Conservation (phyloP, 2,888 invertebrate species). For the Ceramica pisi region DNA sequence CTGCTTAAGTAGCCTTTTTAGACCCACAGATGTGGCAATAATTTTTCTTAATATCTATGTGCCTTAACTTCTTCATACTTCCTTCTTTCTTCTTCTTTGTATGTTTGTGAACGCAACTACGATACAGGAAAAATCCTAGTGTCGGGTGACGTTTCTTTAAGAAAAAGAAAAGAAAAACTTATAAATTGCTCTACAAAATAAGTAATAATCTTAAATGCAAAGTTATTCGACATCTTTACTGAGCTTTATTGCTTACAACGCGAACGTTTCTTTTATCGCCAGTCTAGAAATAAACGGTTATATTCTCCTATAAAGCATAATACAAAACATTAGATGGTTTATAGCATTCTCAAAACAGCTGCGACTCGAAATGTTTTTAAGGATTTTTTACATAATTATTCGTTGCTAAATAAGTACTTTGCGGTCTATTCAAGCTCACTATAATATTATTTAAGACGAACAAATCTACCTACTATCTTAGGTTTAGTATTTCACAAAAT, state of each 20-base stretch:
- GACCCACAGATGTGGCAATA: too few species aligned
- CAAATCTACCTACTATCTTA: too few species aligned
- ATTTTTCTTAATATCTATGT: too few species aligned
- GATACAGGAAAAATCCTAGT: too few species aligned
- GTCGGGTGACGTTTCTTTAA: too few species aligned
- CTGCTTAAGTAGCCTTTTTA: too few species aligned
- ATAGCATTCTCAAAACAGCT: constrained; percentile 16
- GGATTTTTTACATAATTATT: background rate
- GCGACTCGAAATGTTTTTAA: constrained; percentile 6
- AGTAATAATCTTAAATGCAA: constrained; percentile 26
- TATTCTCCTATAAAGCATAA: constrained; percentile 35
- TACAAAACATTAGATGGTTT: constrained; percentile 38
- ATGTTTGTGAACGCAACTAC: too few species aligned
- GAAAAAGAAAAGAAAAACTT: too few species aligned
- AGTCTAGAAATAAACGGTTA: constrained; percentile 45
- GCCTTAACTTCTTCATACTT: too few species aligned
- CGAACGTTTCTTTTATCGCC: constrained; percentile 30
- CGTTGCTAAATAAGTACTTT: background rate
- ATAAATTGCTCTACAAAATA: constrained; percentile 8
- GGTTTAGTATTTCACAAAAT: background rate
- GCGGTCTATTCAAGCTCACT: background rate
- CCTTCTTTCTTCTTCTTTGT: too few species aligned
- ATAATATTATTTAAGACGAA: background rate
- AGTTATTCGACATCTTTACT: constrained; percentile 22
- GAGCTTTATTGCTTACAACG: constrained; percentile 30